Evolutionary conservation across 35 echinoderm and acorn worm species (phyloP).

Genomic region (Ptychodera flava): DNA sequence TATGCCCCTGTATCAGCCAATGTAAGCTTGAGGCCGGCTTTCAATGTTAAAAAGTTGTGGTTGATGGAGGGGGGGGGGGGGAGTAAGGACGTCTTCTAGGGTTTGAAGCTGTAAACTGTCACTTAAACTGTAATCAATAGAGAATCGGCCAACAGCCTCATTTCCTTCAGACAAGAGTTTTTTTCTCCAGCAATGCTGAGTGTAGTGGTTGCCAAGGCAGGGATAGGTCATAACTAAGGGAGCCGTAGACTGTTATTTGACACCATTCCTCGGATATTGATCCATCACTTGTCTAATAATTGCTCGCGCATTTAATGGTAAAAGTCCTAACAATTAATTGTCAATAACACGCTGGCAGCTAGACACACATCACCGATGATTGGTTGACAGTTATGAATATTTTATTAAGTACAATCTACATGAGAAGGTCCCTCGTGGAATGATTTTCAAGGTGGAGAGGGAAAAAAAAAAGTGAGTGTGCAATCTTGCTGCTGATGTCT

Average conservation of each 20-base stretch:
- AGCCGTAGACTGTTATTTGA: neutral
- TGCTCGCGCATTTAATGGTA: neutral
- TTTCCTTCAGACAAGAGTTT: neutral
- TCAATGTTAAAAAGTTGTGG: too few species aligned
- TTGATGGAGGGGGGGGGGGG: too few species aligned
- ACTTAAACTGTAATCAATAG: neutral
- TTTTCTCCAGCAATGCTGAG: neutral
- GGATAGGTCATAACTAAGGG: neutral
- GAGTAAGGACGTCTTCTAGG: too few species aligned
- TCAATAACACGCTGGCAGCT: neutral
- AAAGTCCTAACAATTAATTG: neutral
- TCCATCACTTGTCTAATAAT: neutral
- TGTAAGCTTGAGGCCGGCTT: too few species aligned
- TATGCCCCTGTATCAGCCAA: too few species aligned
- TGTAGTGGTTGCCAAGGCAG: neutral
- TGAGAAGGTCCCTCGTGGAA: too few species aligned
- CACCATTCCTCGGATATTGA: neutral
- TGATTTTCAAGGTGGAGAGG: too few species aligned
- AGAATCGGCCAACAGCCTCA: neutral
- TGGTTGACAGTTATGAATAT: too few species aligned
- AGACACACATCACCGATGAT: too few species aligned
- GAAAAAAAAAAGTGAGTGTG: too few species aligned
- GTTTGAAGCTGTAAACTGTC: neutral
- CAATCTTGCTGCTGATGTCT: too few species aligned
- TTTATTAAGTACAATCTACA: too few species aligned